Evolutionary conservation across 30 jellyfish, hydroid and myxozoan species (phyloP), one percentile per base, ranked within the genome.

Genomic region (Morbakka virulenta): DNA sequence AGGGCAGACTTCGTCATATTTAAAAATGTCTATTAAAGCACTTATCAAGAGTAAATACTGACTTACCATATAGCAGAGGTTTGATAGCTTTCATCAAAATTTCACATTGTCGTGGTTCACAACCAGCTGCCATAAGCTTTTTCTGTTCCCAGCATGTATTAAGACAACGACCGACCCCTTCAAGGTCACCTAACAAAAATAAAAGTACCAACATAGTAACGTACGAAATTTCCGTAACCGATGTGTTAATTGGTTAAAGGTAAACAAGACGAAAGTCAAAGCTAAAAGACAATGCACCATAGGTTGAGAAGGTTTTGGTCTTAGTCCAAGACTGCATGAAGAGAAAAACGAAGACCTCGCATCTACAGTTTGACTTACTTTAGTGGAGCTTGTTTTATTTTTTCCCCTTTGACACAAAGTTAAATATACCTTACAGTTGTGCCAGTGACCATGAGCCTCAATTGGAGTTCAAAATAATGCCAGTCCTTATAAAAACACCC

Each of bases 91-190:
- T 94, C 87, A 92, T 92, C 30, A 92, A 74, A 1, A 48, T 63
- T 68, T 79, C 62, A 65, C 91, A 79, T 4, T 79, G 77, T 12
- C 51, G 48, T 20, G 98, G 98, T 66, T 92, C 98, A 35, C 98
- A 92, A 12, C 98, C 98, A 71, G 90, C 96, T 17, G 98, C 98
- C 98, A 92, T 92, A 1, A 76, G 63, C 64, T 92, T 92, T 73
- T 92, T 92, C 34, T 92, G 96, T 22, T 65, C 80, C 98, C 98
- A 92, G 32, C 95, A 92, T 4, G 71, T 79, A 28, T 80, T 50
- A 84, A 92, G 69, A 27, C 95, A 87, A 32, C 67, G 65, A 0
- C 98, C 98, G 31, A 92, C 64, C 25, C 49, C 80, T 29, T 79
- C 88, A 48, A 92, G 52, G 52, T 92, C 87, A 1, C 98, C 98